Conservation (phyloP, 2,888 invertebrate genomes). For the Chalcis sispes region DNA sequence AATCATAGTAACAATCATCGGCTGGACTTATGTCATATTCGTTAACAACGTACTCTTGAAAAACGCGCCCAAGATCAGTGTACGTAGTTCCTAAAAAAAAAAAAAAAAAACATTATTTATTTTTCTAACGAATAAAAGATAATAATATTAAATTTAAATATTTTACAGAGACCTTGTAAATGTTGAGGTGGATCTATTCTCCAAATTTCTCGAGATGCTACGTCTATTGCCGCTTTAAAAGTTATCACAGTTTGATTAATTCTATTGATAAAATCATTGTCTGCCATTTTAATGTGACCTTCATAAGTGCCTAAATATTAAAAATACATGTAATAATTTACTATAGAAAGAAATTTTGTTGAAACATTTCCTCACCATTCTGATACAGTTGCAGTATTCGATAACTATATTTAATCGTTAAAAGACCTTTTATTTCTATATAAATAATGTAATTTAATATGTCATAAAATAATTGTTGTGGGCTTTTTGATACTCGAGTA, state of each 20-base stretch:
- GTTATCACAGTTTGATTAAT: too few relatives aligned
- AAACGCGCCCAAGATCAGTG: not conserved
- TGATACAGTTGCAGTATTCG: not conserved
- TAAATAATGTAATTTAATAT: not conserved
- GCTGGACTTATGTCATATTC: constrained; percentile 1
- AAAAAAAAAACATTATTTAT: not conserved
- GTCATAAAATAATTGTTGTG: constrained; percentile 18
- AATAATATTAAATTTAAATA: too few relatives aligned
- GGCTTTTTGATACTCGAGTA: not conserved
- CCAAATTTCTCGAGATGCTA: constrained; percentile 3
- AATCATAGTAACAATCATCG: not conserved
- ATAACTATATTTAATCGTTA: constrained; percentile 9
- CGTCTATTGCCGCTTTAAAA: not conserved
- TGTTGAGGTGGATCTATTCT: not conserved
- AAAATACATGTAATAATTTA: too few relatives aligned
- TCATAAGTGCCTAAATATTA: constrained; percentile 2
- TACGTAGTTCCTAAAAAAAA: constrained; percentile 8
- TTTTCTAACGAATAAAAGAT: too few relatives aligned
- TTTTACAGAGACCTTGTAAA: too few relatives aligned
- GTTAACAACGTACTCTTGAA: constrained; percentile 19
- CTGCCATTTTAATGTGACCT: not conserved
- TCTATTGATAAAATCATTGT: not conserved
- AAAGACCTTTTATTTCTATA: constrained; percentile 7
- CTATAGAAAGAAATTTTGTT: too few relatives aligned
- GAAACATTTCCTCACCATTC: not conserved